Base-by-base conservation (phyloP, 2,888 invertebrate genomes). In the Syritta pipiens region DNA sequence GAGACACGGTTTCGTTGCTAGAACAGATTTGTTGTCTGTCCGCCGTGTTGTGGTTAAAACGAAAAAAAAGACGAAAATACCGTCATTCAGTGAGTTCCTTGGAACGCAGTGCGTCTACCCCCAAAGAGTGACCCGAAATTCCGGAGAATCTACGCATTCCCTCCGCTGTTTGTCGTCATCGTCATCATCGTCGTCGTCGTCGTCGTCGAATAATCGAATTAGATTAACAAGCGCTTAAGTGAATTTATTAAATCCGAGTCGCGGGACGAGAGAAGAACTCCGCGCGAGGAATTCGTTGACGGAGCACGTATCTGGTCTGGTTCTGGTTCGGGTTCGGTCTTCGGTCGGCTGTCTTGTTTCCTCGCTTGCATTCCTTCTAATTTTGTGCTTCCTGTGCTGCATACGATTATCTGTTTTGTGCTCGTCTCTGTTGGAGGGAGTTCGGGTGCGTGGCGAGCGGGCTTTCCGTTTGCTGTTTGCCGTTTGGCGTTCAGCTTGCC, bases 281-380 rank as follows among this genome's bases (percentile, higher is more conserved):
- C 20, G 12, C 63, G 46, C 35, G 67, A 55, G 24, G 65, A 79
- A 79, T 74, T 74, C 60, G 62, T 68, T 79, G 79, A 79, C 67
- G 63, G 62, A 46, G 67, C 42, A 14, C 55, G 57, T 67, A 37
- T 59, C 12, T 7, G 19, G 42, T 53, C 59, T 71, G 60, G 65
- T 57, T 69, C 63, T 40, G 49, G 62, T 69, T 55, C 40, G 42
- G 63, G 55, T 35, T 48, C 46, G 35, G 35, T 35, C 53, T 26
- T 37, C 35, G 17, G 32, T 40, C 59, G 53, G 35, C 30, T 46
- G 63, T 72, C 67, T 67, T 74, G 65, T 48, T 79, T 74, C 79
- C 79, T 74, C 81, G 63, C 57, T 49, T 68, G 81, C 75, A 81
- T 81, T 81, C 69, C 68, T 69, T 81, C 68, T 75, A 81, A 81